These are phyloP conservation scores for Sebastes kiyomatsui DNA, from an alignment of 2,797 vertebrate genomes.

Conservation along the genomic window DNA sequence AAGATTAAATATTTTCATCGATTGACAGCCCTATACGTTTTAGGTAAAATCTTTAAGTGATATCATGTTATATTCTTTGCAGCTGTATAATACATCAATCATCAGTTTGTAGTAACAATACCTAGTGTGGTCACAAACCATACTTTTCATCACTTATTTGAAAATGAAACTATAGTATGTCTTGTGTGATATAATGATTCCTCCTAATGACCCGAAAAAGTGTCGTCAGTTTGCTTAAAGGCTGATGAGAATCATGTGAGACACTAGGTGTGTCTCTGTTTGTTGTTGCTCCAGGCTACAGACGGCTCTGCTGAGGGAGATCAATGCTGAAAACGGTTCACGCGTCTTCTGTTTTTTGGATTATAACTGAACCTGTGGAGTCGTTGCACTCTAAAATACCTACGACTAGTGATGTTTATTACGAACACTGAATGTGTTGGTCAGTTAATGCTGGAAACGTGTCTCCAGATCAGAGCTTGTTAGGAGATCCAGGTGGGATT, in stretches of 20 bases:
- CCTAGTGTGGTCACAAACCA: neutral
- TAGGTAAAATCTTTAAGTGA: neutral
- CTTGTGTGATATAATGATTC: neutral
- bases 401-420: neutral
- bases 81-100: neutral
- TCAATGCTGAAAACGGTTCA: neutral
- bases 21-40: no score
- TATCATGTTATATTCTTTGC: neutral
- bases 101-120: neutral
- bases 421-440: neutral
- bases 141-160: neutral
- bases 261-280: conserved; percentile 39
- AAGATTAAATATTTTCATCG: no score
- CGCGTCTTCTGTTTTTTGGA: neutral
- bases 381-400: neutral
- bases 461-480: conserved; percentile 1
- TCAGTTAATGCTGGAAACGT: neutral
- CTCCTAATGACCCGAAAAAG: neutral
- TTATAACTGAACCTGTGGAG: neutral
- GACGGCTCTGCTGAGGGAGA: conserved; percentile 19
- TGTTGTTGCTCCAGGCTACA: conserved; percentile 33
- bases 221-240: neutral
- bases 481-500: neutral
- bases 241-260: conserved; percentile 29
- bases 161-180: neutral